Evolutionary conservation across 2,797 vertebrate species (phyloP).

Genomic region (Pangasius mekongensis): DNA sequence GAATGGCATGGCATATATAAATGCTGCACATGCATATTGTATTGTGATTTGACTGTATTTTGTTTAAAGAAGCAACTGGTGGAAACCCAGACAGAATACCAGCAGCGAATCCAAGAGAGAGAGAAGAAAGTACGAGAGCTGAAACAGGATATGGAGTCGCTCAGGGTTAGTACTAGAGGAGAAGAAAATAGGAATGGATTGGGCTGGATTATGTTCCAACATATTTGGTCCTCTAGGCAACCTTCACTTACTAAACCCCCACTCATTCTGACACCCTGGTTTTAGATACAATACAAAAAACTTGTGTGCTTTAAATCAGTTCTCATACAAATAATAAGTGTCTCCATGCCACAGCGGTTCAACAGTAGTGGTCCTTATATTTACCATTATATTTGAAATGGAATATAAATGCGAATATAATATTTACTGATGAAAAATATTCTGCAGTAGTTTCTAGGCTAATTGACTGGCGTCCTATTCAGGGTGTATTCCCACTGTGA

Average conservation of each 20-base stretch:
- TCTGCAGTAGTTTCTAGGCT: neutral
- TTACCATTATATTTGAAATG: neutral
- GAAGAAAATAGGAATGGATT: neutral
- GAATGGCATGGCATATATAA: neutral
- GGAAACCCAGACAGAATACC: conserved; percentile 7
- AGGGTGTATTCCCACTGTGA: neutral
- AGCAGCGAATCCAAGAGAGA: conserved; percentile 2
- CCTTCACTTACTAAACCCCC: neutral
- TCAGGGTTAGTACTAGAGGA: conserved; percentile 10
- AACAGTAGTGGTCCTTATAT: neutral
- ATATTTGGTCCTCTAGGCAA: neutral
- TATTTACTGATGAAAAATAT: neutral
- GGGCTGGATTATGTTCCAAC: neutral
- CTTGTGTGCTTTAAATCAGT: too few species aligned
- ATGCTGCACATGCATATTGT: neutral
- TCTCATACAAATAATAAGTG: neutral
- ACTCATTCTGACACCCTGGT: neutral
- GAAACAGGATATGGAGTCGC: conserved; percentile 7
- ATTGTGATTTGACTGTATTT: neutral
- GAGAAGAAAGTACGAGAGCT: conserved; percentile 16
- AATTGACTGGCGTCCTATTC: neutral
- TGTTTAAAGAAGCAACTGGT: conserved; percentile 12
- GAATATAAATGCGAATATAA: neutral
- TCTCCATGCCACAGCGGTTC: neutral
- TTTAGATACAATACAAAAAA: neutral